phyloP scores from a whole-genome alignment of 2,113 vertebrate genomes.

The Alosa alosa region DNA sequence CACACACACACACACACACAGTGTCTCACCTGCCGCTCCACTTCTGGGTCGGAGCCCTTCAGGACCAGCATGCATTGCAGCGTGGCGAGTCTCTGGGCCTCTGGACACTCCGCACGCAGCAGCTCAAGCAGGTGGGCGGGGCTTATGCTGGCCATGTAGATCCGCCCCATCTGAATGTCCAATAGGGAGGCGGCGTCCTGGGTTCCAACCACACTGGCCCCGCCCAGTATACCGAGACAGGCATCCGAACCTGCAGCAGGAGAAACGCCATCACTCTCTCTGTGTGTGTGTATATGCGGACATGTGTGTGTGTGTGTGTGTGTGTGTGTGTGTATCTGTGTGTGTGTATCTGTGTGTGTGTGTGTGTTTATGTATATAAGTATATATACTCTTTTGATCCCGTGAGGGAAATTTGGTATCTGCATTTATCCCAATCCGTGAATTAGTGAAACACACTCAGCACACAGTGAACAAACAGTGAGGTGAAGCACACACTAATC shows the following conservation, averaged over 20 bases:
- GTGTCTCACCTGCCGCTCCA: conserved; percentile 67
- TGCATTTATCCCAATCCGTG: no score
- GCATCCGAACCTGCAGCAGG: conserved; percentile 52
- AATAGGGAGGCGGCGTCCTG: conserved; percentile 56
- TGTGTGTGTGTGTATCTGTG: no score
- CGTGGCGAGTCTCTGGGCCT: conserved; percentile 78
- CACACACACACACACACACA: not conserved
- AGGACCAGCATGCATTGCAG: conserved; percentile 84
- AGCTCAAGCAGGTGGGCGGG: conserved; percentile 69
- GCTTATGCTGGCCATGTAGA: conserved; percentile 68
- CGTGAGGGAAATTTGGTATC: no score
- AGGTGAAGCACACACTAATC: no score
- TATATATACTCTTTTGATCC: no score
- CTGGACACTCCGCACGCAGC: conserved; percentile 62
- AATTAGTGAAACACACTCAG: no score
- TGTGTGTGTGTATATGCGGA: not conserved
- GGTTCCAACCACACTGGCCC: conserved; percentile 8
- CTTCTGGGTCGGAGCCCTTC: conserved; percentile 61
- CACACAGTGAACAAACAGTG: no score
- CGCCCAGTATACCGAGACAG: conserved; percentile 47
- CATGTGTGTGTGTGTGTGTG: not conserved
- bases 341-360: not conserved
- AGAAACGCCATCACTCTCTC: not conserved
- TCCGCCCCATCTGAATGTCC: conserved; percentile 70
- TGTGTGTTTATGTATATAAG: not conserved